Conservation (phyloP, 1,140 invertebrate genomes). For the Holcopasites calliopsidis region DNA sequence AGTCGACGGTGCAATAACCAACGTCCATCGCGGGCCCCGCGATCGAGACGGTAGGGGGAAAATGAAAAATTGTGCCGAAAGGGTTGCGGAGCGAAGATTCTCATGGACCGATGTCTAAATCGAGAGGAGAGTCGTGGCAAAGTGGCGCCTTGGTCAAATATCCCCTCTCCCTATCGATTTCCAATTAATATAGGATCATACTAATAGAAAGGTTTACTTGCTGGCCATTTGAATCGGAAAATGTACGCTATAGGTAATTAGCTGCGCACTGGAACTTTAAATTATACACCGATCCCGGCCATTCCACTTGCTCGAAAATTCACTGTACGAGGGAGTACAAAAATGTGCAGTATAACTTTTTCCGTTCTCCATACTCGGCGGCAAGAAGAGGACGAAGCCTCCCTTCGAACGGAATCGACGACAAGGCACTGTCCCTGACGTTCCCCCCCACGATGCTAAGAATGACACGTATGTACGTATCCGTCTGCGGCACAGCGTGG, state of each 20-base stretch:
- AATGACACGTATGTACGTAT: conserved; percentile 7
- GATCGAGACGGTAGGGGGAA: background rate
- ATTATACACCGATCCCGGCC: no score
- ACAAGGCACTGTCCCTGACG: no score
- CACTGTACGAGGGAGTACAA: no score
- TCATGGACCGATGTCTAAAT: conserved; percentile 60
- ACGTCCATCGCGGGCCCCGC: conserved; percentile 16
- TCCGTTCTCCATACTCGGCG: no score
- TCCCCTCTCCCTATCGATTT: conserved; percentile 56
- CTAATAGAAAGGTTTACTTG: no score
- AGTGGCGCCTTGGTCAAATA: conserved; percentile 42
- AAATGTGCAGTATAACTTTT: no score
- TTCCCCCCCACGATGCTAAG: background rate
- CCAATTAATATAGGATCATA: no score
- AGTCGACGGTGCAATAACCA: conserved; percentile 65
- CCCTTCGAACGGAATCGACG: background rate
- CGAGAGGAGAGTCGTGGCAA: conserved; percentile 49
- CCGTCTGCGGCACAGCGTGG: background rate
- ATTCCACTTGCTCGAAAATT: no score
- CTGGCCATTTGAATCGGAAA: no score
- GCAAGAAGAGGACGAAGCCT: background rate
- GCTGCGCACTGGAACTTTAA: no score
- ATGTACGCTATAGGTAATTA: no score
- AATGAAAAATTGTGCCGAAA: background rate
- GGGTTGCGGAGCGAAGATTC: conserved; percentile 46